Conservation (phyloP, 2,113 vertebrate species). For the Mormoops blainvillei region DNA sequence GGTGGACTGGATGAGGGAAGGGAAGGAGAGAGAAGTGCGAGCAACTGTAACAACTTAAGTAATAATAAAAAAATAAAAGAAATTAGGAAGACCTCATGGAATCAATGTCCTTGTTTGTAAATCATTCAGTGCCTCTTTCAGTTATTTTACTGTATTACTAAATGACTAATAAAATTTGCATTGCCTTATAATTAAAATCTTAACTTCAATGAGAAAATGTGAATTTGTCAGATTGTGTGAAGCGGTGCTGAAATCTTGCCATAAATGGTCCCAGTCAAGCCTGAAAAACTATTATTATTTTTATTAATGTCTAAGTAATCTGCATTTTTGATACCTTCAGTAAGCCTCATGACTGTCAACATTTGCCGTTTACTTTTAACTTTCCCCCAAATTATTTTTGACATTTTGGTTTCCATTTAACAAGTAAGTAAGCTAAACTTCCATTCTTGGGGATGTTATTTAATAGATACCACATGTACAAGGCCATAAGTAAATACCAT, state of each 20-base stretch:
- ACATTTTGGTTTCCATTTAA: constrained; percentile 30
- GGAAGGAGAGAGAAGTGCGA: too few relatives aligned
- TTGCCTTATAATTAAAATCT: constrained; percentile 40
- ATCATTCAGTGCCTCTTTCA: not conserved
- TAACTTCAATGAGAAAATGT: constrained; percentile 29
- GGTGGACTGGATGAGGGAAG: too few relatives aligned
- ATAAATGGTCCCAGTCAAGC: not conserved
- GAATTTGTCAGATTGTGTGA: constrained; percentile 30
- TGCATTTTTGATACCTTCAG: not conserved
- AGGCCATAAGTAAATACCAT: constrained; percentile 40
- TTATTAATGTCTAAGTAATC: not conserved
- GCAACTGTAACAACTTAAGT: too few relatives aligned
- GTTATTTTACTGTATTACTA: constrained; percentile 13
- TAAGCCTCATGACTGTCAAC: not conserved
- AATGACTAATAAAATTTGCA: constrained; percentile 21
- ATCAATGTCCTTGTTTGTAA: not conserved
- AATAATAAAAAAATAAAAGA: too few relatives aligned
- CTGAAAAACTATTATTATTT: constrained; percentile 6
- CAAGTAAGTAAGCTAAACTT: not conserved
- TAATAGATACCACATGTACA: constrained; percentile 57
- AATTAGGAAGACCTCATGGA: not conserved
- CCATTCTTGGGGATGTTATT: not conserved
- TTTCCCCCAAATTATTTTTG: not conserved
- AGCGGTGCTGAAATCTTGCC: constrained; percentile 14
- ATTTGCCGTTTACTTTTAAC: not conserved